Conservation (phyloP, 2,888 invertebrate genomes). For the Plagodis pulveraria region DNA sequence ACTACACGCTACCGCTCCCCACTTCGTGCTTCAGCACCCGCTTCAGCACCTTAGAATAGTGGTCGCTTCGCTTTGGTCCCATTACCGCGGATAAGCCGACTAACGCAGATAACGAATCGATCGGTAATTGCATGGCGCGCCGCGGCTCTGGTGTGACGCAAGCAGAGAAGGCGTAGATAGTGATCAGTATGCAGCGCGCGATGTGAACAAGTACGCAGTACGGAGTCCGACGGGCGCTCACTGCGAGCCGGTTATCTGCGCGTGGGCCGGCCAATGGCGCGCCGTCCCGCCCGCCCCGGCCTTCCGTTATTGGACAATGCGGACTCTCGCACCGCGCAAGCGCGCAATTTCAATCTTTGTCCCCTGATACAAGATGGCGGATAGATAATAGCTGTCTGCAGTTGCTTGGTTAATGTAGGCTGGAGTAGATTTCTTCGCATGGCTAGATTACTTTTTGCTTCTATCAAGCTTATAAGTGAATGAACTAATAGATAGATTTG, state of each 20-base stretch:
- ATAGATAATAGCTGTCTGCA: conserved; percentile 32
- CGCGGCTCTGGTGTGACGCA: conserved; percentile 34
- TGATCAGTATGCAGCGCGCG: neutral
- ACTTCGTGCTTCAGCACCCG: conserved; percentile 41
- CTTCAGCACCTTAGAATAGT: conserved; percentile 27
- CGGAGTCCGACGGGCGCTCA: neutral
- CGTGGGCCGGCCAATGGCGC: conserved; percentile 42
- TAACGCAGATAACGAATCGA: conserved; percentile 47
- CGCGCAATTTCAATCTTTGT: conserved; percentile 34
- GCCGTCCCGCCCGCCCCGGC: conserved; percentile 42
- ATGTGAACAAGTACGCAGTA: neutral
- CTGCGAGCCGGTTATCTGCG: conserved; percentile 18
- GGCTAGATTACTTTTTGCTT: neutral
- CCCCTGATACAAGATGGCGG: conserved; percentile 53
- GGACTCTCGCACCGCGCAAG: conserved; percentile 27
- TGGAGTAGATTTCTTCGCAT: neutral
- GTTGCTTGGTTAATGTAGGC: conserved; percentile 28
- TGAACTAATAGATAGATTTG: neutral
- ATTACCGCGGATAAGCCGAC: conserved; percentile 17
- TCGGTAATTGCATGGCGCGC: conserved; percentile 43
- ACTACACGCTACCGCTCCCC: conserved; percentile 84
- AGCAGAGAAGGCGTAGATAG: conserved; percentile 26
- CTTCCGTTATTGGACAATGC: conserved; percentile 44
- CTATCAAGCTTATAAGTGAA: neutral
- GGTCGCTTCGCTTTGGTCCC: conserved; percentile 28